These are phyloP conservation scores for Pseudorhombus dupliciocellatus DNA, from an alignment of 2,113 vertebrate species.

Conservation along the genomic window DNA sequence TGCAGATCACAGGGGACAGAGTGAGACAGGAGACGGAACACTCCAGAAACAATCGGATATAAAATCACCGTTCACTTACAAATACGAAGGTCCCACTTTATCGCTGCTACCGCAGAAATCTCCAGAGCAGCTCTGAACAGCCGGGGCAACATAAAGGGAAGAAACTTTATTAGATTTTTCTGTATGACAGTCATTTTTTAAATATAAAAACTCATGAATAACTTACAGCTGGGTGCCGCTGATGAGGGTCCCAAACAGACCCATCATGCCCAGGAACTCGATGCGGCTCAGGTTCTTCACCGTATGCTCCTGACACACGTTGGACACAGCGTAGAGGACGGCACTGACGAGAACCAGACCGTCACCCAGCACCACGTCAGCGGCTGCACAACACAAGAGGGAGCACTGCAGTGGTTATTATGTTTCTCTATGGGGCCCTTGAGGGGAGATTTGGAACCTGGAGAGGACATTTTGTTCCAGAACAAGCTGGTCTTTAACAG, in stretches of 20 bases:
- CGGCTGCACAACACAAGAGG: conserved; percentile 74
- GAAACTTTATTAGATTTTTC: not conserved
- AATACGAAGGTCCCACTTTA: conserved; percentile 85
- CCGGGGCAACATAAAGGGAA: not conserved
- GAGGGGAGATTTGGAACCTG: too few relatives aligned
- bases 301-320: conserved; percentile 93
- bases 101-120: conserved; percentile 76
- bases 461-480: too few relatives aligned
- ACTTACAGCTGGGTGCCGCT: conserved; percentile 94
- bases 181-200: too few relatives aligned
- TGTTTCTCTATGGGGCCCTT: not conserved
- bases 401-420: not conserved
- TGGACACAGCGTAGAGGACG: conserved; percentile 91
- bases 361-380: conserved; percentile 88
- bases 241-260: conserved; percentile 93
- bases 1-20: conserved; percentile 50
- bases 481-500: too few relatives aligned
- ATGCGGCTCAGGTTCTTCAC: conserved; percentile 94
- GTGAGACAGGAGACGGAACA: not conserved
- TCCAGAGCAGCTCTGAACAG: conserved; percentile 86
- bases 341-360: conserved; percentile 91
- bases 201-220: conserved; percentile 1
- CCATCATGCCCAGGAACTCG: conserved; percentile 98
- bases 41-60: not conserved
- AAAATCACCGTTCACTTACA: conserved; percentile 76